Evolutionary conservation across 2,797 vertebrate species (phyloP).

Genomic region (Lacerta viridis): DNA sequence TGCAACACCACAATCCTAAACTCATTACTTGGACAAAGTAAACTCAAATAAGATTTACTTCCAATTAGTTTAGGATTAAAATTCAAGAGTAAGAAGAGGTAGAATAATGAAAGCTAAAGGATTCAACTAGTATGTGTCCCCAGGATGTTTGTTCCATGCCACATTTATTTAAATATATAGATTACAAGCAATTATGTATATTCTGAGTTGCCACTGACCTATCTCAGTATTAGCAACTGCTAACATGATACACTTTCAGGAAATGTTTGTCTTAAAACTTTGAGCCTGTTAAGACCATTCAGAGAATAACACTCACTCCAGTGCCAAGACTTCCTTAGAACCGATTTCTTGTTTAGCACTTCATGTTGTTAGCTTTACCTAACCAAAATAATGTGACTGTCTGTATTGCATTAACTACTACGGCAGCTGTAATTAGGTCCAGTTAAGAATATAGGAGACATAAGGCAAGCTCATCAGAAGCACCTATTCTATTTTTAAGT

Average conservation of each 20-base stretch:
- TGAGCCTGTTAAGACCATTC: not conserved
- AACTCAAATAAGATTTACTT: constrained; percentile 3
- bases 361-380: not conserved
- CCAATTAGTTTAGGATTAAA: constrained; percentile 15
- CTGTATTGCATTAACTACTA: not conserved
- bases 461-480: not conserved
- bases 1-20: not conserved
- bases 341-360: not conserved
- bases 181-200: not conserved
- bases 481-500: too few relatives aligned
- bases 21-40: not conserved
- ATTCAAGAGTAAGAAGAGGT: not conserved
- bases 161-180: not conserved
- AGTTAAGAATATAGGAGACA: not conserved
- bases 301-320: not conserved
- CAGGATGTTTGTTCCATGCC: not conserved
- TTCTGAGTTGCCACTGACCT: not conserved
- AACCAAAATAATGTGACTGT: not conserved
- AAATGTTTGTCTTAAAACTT: not conserved
- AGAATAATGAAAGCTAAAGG: not conserved
- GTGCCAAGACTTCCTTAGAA: not conserved
- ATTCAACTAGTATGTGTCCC: not conserved
- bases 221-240: not conserved
- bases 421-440: not conserved
- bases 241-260: not conserved